Evolutionary conservation across 2,113 vertebrate species (phyloP), one percentile per base, ranked within the genome.

Genomic region (Cyanoliseus patagonus): DNA sequence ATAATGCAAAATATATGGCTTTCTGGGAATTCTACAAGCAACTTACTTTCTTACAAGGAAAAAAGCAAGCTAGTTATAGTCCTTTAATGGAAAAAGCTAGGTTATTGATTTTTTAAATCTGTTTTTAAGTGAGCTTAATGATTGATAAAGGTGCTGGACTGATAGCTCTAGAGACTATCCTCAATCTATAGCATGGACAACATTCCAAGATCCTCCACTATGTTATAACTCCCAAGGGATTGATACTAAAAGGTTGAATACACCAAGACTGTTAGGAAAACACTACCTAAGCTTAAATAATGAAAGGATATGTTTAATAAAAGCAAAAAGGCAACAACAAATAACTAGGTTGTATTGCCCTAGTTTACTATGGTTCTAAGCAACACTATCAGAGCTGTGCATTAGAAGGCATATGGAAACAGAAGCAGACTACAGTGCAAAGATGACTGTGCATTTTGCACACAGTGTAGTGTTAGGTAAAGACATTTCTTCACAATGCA

Each of bases 81-180:
- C 37, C 44, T 94, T 91, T 83, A 95, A 83, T 67, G 49, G 68
- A 91, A 90, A 66, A 70, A 5, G 16, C 10, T 13, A 79, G 8
- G 31, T 53, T 95, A 96, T 70, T 92, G 91, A 96, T 96, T 91
- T 96, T 96, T 95, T 67, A 74, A 10, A 88, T 70, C 89, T 85
- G 41, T 90, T 92, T 90, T 92, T 44, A 95, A 95, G 70, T 64
- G 44, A 96, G 47, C 49, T 88, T 78, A 96, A 62, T 59, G 81
- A 83, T 53, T 79, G 59, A 76, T 85, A 88, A 82, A 97, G 68
- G 81, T 95, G 88, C 72, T 87, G 81, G 61, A 94, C 78, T 69
- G 64, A 89, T 61, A 55, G 52, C 83, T 52, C 68, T 70, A 76
- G 77, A 90, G 61, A 90, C 85, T 62, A 52, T 67, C 33, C 62